These are phyloP conservation scores for Cairina moschata DNA, from an alignment of 2,113 vertebrate species.

Conservation along the genomic window DNA sequence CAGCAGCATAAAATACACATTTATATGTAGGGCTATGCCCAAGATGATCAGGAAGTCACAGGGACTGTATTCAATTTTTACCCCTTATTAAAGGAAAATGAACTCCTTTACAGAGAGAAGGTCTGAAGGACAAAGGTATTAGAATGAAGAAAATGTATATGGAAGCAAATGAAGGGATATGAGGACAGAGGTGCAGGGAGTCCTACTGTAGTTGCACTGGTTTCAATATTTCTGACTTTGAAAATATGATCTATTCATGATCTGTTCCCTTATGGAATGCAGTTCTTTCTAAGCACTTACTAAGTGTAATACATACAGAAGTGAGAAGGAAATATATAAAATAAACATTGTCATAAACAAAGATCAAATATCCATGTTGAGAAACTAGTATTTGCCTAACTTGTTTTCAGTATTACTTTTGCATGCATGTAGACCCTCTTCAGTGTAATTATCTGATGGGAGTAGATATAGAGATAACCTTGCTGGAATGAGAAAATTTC, in stretches of 20 bases:
- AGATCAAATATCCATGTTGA: background rate
- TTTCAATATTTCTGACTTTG: background rate
- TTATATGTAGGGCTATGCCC: conserved; percentile 26
- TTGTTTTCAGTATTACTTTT: background rate
- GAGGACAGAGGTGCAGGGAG: background rate
- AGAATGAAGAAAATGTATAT: conserved; percentile 11
- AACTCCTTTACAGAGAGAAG: background rate
- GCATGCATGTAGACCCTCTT: background rate
- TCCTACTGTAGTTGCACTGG: background rate
- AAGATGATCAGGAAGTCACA: conserved; percentile 18
- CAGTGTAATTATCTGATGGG: background rate
- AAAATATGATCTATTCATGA: background rate
- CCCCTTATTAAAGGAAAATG: background rate
- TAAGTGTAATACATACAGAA: background rate
- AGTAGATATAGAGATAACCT: too few species aligned
- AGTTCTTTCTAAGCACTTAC: background rate
- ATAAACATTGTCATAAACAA: background rate
- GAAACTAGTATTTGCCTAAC: background rate
- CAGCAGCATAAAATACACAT: conserved; percentile 61
- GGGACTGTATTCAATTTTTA: conserved; percentile 24
- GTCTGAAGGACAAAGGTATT: conserved; percentile 46
- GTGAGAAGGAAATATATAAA: background rate
- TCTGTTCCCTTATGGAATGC: background rate
- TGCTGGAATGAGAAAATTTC: too few species aligned
- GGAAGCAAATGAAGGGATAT: background rate